phyloP scores from a whole-genome alignment of 2,113 vertebrate species.

The Nibea coibor region DNA sequence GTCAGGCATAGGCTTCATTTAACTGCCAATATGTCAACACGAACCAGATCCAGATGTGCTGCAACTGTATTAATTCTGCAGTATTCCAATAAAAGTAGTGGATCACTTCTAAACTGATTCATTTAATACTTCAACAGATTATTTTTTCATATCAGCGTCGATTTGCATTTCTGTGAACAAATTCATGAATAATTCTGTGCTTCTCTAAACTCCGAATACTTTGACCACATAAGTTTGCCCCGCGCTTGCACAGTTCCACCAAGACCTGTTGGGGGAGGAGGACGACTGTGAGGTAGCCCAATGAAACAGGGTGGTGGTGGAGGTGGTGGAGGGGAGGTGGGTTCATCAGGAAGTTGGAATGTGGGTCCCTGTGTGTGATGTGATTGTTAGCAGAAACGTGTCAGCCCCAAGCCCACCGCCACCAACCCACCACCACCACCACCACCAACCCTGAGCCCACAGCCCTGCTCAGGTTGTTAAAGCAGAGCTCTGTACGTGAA shows the following conservation, averaged over 20 bases:
- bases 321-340: conserved; percentile 49
- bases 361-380: conserved; percentile 92
- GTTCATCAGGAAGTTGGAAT: conserved; percentile 89
- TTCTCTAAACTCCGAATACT: conserved; percentile 33
- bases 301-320: conserved; percentile 36
- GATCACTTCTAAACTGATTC: not conserved
- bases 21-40: conserved; percentile 17
- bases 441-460: conserved; percentile 65
- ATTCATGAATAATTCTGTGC: not conserved
- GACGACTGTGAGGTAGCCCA: conserved; percentile 45
- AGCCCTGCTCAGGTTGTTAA: conserved; percentile 64
- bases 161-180: conserved; percentile 20
- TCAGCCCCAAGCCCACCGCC: conserved; percentile 87
- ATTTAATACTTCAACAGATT: not conserved
- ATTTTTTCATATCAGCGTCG: not conserved
- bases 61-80: conserved; percentile 3
- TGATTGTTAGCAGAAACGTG: conserved; percentile 98
- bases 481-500: conserved; percentile 43
- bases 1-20: not conserved
- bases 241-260: conserved; percentile 29
- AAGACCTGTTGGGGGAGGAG: conserved; percentile 43
- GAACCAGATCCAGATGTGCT: conserved; percentile 63
- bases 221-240: conserved; percentile 14
- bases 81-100: not conserved
- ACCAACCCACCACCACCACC: conserved; percentile 67